Evolutionary conservation across 2,888 invertebrate species (phyloP).

Genomic region (Melikaiella ostensackeni): DNA sequence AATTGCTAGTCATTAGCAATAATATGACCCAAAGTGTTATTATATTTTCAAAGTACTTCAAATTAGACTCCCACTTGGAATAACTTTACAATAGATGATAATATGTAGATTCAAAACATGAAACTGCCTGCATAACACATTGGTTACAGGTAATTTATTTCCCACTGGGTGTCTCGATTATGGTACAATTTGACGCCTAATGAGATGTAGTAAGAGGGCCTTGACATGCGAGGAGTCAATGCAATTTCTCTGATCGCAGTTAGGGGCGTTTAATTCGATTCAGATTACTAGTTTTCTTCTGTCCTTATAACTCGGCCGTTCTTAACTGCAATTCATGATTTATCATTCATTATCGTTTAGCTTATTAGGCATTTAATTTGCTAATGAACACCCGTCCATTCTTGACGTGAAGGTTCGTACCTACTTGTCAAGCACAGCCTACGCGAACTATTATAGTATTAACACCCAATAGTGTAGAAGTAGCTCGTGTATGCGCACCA

Average conservation of each 20-base stretch:
- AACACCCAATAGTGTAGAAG: neutral
- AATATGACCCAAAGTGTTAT: neutral
- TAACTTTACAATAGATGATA: neutral
- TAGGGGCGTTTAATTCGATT: neutral
- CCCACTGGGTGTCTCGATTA: neutral
- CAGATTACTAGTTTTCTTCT: neutral
- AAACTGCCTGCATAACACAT: neutral
- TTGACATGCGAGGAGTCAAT: neutral
- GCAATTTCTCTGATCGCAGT: neutral
- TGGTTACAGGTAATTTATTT: neutral
- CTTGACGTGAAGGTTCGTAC: neutral
- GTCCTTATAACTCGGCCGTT: neutral
- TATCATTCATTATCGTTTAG: conserved; percentile 11
- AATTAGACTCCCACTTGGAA: conserved; percentile 2
- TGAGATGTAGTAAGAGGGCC: neutral
- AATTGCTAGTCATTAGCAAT: too few relatives aligned
- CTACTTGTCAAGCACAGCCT: neutral
- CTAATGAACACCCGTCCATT: conserved; percentile 9
- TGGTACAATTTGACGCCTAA: neutral
- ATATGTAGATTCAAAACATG: neutral
- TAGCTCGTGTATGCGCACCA: neutral
- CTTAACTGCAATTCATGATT: neutral
- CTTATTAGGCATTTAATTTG: conserved; percentile 22
- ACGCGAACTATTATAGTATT: conserved; percentile 5
- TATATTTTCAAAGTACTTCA: neutral